Base-by-base conservation (phyloP, 2,113 vertebrate genomes). In the Callipepla californica region DNA sequence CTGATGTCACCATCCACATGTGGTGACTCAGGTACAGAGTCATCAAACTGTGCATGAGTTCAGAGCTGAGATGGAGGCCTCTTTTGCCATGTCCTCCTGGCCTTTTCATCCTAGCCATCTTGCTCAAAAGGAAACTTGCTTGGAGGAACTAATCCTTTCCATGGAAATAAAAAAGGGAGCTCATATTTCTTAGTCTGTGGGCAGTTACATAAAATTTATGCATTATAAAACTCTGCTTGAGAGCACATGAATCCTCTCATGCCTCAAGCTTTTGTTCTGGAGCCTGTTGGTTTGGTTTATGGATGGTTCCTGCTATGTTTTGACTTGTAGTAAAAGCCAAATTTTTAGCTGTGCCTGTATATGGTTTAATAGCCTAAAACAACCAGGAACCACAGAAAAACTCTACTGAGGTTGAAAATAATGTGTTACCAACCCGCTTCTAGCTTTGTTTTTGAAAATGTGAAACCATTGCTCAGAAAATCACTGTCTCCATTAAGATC, bases 1-100 rank as follows among this genome's bases (percentile, higher is more conserved):
- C 57, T 75, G 61, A 32, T 44, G 28, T 85, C 38, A 0, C 34
- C 42, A 11, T 38, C 12, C 30, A 6, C 0, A 2, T 0, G 7
- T 67, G 16, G 16, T 63, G 47, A 21, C 18, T 11, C 7, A 58
- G 61, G 5, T 16, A 5, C 0, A 9, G 50, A 44, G 4, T 14
- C 9, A 14, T 63, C 48, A 61, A 26, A 32, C n/a, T 38, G 9
- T 11, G 14, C 30, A 23, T 21, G 44, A 50, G 63, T 86, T 92
- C 25, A 36, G 77, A 81, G 47, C 34, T 82, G 59, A 63, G 8
- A 19, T 4, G 19, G 73, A 63, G 47, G 74, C 17, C 15, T 16
- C 11, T 8, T 10, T 75, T 78, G 14, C 22, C 34, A 19, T 1
- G 1, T 7, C 62, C 13, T 83, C 34, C 3, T 36, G 38, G 13